Percentiles rank a stretch among this genome's conserved stretches.
Conservation (phyloP, 2,888 invertebrate species). For the Octonoba sinensis region DNA sequence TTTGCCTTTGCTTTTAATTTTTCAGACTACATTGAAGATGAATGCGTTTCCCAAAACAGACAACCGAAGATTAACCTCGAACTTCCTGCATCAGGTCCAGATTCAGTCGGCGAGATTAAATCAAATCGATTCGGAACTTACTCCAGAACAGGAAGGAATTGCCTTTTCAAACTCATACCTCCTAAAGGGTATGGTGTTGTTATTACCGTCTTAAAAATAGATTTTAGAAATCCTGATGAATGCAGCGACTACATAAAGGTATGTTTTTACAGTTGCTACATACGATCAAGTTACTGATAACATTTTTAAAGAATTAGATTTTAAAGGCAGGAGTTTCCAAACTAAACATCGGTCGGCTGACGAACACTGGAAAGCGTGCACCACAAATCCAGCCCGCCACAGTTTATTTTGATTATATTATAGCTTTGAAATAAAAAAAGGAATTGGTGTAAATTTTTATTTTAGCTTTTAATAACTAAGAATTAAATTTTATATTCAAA, state of each 20-base stretch:
- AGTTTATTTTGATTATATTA: too few species aligned
- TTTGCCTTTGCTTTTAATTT: background rate
- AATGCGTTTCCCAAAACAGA: constrained; percentile 34
- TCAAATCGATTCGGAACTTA: constrained; percentile 51
- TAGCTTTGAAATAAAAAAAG: too few species aligned
- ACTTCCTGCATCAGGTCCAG: constrained; percentile 32
- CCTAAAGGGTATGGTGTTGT: constrained; percentile 40
- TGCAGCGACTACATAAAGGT: constrained; percentile 58
- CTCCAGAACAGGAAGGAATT: constrained; percentile 43
- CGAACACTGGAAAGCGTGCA: too few species aligned
- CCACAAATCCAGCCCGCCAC: too few species aligned
- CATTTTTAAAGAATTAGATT: background rate
- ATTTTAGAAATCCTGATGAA: constrained; percentile 39
- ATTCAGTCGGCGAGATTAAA: constrained; percentile 49
- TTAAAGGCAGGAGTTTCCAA: too few species aligned
- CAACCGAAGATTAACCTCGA: constrained; percentile 35
- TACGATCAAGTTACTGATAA: background rate
- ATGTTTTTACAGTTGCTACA: background rate
- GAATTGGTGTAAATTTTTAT: too few species aligned
- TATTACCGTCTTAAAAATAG: constrained; percentile 28
- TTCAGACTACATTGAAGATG: constrained; percentile 57
- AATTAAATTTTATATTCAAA: too few species aligned
- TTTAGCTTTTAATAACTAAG: too few species aligned
- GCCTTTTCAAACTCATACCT: constrained; percentile 41
- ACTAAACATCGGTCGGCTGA: too few species aligned